phyloP scores from a whole-genome alignment of 2,113 vertebrate genomes.

The Cricetomys ansorgei region DNA sequence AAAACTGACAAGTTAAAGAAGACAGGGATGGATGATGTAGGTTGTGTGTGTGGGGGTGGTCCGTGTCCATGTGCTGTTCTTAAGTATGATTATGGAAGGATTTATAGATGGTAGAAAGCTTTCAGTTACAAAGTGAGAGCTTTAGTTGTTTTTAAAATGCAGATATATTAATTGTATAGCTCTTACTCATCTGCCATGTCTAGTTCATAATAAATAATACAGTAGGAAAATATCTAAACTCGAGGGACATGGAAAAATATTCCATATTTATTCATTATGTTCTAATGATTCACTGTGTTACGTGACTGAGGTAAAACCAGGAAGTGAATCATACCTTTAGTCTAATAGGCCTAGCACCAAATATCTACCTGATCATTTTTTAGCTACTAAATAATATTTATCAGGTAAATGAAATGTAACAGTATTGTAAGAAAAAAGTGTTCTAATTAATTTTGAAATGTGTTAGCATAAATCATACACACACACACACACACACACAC shows the following conservation, averaged over 20 bases:
- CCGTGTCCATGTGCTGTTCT: background rate
- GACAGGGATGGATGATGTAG: background rate
- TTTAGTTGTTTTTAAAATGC: background rate
- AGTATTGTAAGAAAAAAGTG: background rate
- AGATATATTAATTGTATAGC: background rate
- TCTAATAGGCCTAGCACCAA: background rate
- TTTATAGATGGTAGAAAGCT: background rate
- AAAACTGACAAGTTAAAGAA: background rate
- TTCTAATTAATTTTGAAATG: background rate
- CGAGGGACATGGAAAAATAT: background rate
- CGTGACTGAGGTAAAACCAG: background rate
- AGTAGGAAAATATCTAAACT: background rate
- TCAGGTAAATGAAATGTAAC: background rate
- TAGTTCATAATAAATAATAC: background rate
- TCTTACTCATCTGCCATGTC: background rate
- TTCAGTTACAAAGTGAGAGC: background rate
- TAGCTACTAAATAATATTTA: background rate
- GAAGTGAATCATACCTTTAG: background rate
- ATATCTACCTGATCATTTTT: background rate
- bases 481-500: too few species aligned
- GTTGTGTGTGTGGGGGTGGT: rapidly evolving
- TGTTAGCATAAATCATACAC: background rate
- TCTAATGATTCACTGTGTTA: background rate
- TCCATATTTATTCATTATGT: background rate
- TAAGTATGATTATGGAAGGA: background rate